A percentile compares a stretch with the other conserved stretches of the same genome.
Evolutionary conservation across 2,113 vertebrate species (phyloP).

Genomic region (Anolis carolinensis): DNA sequence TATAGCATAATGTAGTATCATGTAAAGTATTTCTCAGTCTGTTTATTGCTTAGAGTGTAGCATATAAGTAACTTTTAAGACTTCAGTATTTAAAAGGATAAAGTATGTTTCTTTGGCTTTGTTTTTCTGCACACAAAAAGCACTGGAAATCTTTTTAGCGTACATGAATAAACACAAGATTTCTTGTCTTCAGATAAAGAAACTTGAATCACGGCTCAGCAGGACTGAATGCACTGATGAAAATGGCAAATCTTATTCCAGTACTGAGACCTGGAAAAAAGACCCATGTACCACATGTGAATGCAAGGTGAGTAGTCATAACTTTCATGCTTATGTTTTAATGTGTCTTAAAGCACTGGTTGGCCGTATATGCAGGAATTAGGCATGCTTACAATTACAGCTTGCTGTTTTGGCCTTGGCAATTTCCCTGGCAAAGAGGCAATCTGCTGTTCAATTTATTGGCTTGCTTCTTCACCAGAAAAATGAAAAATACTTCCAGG

Average conservation of each 20-base stretch:
- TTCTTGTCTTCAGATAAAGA: conserved; percentile 85
- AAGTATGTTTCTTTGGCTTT: neutral
- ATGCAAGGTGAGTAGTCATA: conserved; percentile 84
- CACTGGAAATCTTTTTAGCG: neutral
- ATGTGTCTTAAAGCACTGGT: neutral
- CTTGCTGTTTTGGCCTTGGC: neutral
- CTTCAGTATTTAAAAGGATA: neutral
- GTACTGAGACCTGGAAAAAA: conserved; percentile 85
- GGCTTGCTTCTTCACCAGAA: neutral
- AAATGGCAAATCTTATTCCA: conserved; percentile 78
- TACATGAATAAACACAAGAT: neutral
- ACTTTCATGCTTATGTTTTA: neutral
- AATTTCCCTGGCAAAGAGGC: neutral
- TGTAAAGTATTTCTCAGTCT: neutral
- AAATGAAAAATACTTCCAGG: neutral
- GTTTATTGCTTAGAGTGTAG: neutral
- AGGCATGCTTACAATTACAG: neutral
- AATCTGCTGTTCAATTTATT: neutral
- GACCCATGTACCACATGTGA: conserved; percentile 89
- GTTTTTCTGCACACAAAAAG: neutral
- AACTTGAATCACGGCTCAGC: conserved; percentile 91
- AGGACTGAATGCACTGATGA: conserved; percentile 87
- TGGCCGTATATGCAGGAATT: neutral
- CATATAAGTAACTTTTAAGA: neutral
- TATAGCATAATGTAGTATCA: neutral